These are phyloP conservation scores for Platynereis dumerilii DNA, from an alignment of 2,888 invertebrate genomes.

Conservation along the genomic window DNA sequence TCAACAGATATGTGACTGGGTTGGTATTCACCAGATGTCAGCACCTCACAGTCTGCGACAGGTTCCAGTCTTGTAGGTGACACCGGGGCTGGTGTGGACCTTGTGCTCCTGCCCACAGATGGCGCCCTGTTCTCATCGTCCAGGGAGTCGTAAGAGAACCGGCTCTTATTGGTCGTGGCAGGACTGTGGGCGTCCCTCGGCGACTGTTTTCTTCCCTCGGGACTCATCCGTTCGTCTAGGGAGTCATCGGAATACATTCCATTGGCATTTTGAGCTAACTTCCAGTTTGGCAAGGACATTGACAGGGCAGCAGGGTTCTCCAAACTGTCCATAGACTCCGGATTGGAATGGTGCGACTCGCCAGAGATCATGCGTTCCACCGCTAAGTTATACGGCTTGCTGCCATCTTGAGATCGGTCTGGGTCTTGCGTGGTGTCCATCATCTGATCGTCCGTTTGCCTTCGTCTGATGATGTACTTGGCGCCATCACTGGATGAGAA, in stretches of 20 bases:
- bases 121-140: neutral
- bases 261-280: neutral
- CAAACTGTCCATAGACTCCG: no score
- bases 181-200: neutral
- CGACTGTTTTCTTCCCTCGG: neutral
- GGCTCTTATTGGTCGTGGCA: neutral
- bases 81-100: no score
- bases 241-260: constrained; percentile 16
- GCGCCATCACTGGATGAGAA: constrained; percentile 7
- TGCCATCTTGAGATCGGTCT: no score
- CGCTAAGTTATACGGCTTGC: no score
- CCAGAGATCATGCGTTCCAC: no score
- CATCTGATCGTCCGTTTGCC: constrained; percentile 10
- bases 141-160: neutral
- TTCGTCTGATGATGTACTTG: constrained; percentile 5
- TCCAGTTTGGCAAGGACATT: no score
- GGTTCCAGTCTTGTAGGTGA: no score
- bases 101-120: neutral
- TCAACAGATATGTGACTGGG: no score
- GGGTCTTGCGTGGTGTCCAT: neutral
- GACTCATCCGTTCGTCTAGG: constrained; percentile 8
- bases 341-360: no score
- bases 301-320: no score
- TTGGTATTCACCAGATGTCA: no score
- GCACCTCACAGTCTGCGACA: no score